Base-by-base conservation (phyloP, 2,113 vertebrate genomes). In the Myxocyprinus asiaticus region DNA sequence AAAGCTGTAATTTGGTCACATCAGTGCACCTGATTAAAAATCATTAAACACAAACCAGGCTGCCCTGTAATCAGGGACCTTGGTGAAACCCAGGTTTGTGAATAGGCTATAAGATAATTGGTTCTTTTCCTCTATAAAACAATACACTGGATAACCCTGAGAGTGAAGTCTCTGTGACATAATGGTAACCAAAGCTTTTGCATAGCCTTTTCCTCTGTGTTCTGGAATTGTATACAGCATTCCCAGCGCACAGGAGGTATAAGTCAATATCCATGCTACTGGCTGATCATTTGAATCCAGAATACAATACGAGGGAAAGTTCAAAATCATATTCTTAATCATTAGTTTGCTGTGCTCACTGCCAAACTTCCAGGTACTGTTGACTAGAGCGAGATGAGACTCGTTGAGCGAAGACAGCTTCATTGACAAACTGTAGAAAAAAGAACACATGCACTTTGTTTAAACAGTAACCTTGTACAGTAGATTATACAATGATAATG, bases 141-240 rank as follows among this genome's bases (percentile, higher is more conserved):
- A 89, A 85, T 81, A 92, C 4, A 90, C 86, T 4, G 90, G 93
- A 79, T 80, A 88, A 3, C 88, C 89, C 9, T 83, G 56, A 22
- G 80, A 64, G 9, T 83, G 76, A n/a, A 91, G 81, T 55, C 43
- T 89, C 72, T 78, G 87, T 22, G 90, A 86, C 84, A 92, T 80
- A 61, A 48, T 48, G 33, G 72, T 80, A 50, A 91, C 63, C 79
- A 92, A 43, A 9, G 86, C 67, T 84, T 90, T 92, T 68, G 92
- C 91, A 1, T 90, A 90, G 64, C 90, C 90, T 86, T 90, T 90
- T 48, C 86, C 68, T 72, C 91, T 88, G 85, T 92, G 86, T 82
- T 90, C 82, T 9, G 87, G 85, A 61, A 79, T 3, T 0, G 88
- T 88, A 72, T 91, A 89, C 61, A 94, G 48, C 50, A 91, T 82